A percentile compares a stretch with the other conserved stretches of the same genome.
These are phyloP conservation scores for Polydrusus cervinus DNA, from an alignment of 2,888 invertebrate species.

Conservation along the genomic window DNA sequence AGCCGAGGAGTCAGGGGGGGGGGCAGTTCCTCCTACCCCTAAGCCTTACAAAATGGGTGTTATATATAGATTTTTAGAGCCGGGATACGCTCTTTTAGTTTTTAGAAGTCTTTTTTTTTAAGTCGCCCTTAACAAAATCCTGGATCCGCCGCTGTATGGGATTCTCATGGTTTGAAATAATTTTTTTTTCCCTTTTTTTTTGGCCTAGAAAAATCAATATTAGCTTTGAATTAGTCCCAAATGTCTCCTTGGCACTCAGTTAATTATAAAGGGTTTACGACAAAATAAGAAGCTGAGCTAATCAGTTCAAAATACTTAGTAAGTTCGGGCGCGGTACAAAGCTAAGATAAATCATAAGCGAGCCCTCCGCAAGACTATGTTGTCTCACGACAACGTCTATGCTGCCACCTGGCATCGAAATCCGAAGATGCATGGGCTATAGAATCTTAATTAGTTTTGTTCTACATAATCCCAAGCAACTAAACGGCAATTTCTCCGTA, in stretches of 20 bases:
- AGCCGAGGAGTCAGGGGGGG: too few relatives aligned
- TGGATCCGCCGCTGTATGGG: too few relatives aligned
- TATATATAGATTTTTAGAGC: too few relatives aligned
- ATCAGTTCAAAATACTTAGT: slow-evolving; percentile 42
- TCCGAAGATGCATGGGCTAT: slow-evolving; percentile 71
- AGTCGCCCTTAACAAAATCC: too few relatives aligned
- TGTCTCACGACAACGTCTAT: slow-evolving; percentile 53
- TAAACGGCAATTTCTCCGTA: slow-evolving; percentile 72
- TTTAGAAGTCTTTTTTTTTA: too few relatives aligned
- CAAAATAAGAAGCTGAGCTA: slow-evolving; percentile 23
- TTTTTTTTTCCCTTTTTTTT: too few relatives aligned
- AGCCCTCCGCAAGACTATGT: slow-evolving; percentile 48
- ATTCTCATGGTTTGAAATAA: too few relatives aligned
- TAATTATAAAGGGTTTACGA: slow-evolving; percentile 16
- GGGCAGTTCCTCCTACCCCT: too few relatives aligned
- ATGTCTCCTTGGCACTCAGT: not conserved
- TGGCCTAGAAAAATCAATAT: too few relatives aligned
- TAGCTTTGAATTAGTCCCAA: not conserved
- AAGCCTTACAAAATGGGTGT: too few relatives aligned
- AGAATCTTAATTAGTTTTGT: slow-evolving; percentile 72
- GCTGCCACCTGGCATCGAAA: slow-evolving; percentile 66
- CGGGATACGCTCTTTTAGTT: too few relatives aligned
- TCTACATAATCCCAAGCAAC: slow-evolving; percentile 70
- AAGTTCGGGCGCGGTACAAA: slow-evolving; percentile 51
- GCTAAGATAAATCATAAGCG: slow-evolving; percentile 54